phyloP scores from a whole-genome alignment of 2,113 vertebrate genomes.

The Apeltes quadracus region DNA sequence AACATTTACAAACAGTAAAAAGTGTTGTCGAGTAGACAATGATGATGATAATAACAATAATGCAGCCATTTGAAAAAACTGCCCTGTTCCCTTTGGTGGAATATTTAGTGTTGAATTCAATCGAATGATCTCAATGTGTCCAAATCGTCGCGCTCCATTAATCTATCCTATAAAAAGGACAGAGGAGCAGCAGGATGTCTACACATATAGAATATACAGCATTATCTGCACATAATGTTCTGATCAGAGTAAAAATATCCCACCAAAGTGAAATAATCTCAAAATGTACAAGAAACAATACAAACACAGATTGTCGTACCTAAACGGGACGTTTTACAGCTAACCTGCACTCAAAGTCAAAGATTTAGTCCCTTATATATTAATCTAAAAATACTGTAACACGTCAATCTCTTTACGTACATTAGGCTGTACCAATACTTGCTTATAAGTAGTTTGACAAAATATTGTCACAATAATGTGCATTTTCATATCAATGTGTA shows the following conservation, averaged over 20 bases:
- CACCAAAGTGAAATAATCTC: constrained; percentile 53
- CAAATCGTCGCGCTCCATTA: not conserved
- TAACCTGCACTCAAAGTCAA: constrained; percentile 72
- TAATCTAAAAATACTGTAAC: constrained; percentile 66
- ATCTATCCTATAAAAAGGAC: not conserved
- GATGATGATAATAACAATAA: constrained; percentile 42
- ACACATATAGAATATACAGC: constrained; percentile 18
- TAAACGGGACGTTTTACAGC: constrained; percentile 67
- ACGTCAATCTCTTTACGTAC: constrained; percentile 50
- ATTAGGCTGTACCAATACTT: constrained; percentile 52
- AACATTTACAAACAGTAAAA: constrained; percentile 81
- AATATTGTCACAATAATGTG: constrained; percentile 56
- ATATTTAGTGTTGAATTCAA: constrained; percentile 45
- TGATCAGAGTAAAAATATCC: constrained; percentile 36
- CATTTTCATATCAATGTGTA: constrained; percentile 45
- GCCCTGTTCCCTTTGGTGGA: constrained; percentile 53
- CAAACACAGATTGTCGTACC: constrained; percentile 73
- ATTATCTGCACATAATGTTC: constrained; percentile 10
- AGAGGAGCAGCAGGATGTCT: constrained; percentile 21
- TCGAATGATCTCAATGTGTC: not conserved
- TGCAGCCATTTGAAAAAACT: constrained; percentile 63
- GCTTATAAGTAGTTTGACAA: constrained; percentile 57
- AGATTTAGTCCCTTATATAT: constrained; percentile 60
- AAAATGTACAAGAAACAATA: constrained; percentile 67
- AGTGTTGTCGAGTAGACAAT: constrained; percentile 62